Evolutionary conservation across 1,140 invertebrate genomes (phyloP), one percentile per base, ranked within the genome.

Genomic region (Zaprionus ornatus): DNA sequence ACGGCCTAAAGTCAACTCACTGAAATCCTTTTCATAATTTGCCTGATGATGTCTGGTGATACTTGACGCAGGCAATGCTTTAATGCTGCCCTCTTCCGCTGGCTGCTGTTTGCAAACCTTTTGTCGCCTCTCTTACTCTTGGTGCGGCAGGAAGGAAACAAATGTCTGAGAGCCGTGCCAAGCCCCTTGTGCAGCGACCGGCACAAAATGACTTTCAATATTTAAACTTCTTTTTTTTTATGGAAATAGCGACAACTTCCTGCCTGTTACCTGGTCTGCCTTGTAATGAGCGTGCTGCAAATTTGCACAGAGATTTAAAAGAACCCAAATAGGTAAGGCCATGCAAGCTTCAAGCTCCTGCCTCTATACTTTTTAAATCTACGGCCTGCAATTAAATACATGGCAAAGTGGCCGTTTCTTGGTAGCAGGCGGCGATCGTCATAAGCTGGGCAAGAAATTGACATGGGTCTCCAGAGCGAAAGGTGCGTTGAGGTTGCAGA

Each of bases 191-290:
- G 79, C 71, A 68, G 15, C 64, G 71, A 68, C 67, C 75, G 72
- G 55, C 60, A 52, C 35, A 62, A 77, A 88, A 88, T 84, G 84
- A 90, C 84, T 88, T 90, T 90, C 84, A 88, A 88, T 88, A 88
- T 90, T 84, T 84, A 69, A 84, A 62, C 78, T 82, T 87, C 3
- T 17, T 10, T 45, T 42, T 40, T 42, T 88, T 84, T 79, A 90
- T 84, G 85, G 75, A 78, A 88, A 90, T 80, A 74, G 74, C 79
- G 80, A 80, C 80, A 87, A 78, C 81, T 84, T 90, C 84, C 83
- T 69, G 80, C 56, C 54, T 52, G 70, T 65, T 64, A 65, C 60
- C 77, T 79, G 54, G n/a, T 32, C 61, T 62, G 68, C 37, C 37
- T 66, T 48, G 59, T 45, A 79, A 72, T 68, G 63, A 63, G 32